A percentile compares a stretch with the other conserved stretches of the same genome.
Evolutionary conservation across 1,140 invertebrate genomes (phyloP).

Genomic region (Drosophila yakuba): DNA sequence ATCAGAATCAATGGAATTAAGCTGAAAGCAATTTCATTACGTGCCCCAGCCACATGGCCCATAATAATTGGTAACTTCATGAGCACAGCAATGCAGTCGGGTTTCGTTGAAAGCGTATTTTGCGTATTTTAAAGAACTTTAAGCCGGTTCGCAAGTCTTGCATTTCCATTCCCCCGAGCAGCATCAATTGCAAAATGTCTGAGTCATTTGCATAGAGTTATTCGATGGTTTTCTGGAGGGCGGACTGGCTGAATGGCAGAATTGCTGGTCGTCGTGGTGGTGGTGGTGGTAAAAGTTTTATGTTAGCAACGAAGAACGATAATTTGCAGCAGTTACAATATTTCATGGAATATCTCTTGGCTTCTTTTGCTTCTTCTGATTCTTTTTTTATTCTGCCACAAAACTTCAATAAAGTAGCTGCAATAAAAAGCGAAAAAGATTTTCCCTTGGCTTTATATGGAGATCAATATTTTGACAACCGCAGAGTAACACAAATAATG

Average conservation of each 20-base stretch:
- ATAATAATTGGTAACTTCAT: slow-evolving; percentile 34
- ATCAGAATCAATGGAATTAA: slow-evolving; percentile 32
- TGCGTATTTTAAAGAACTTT: slow-evolving; percentile 33
- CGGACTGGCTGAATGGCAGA: slow-evolving; percentile 7
- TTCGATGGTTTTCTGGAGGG: slow-evolving; percentile 18
- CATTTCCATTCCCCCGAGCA: slow-evolving; percentile 41
- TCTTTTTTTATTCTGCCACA: slow-evolving; percentile 8
- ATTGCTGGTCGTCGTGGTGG: too few relatives aligned
- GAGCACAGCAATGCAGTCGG: background rate
- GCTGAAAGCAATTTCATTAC: slow-evolving; percentile 45
- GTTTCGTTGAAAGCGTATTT: slow-evolving; percentile 5
- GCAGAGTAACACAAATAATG: slow-evolving; percentile 46
- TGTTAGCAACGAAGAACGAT: slow-evolving; percentile 66
- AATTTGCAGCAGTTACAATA: slow-evolving; percentile 72
- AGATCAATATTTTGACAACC: slow-evolving; percentile 54
- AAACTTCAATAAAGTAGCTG: slow-evolving; percentile 56
- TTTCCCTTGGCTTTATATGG: slow-evolving; percentile 38
- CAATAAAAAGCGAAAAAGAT: slow-evolving; percentile 50
- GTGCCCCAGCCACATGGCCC: slow-evolving; percentile 27
- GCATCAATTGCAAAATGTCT: slow-evolving; percentile 59
- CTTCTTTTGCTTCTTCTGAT: slow-evolving; percentile 14
- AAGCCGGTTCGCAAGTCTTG: slow-evolving; percentile 26
- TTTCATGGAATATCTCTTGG: slow-evolving; percentile 59
- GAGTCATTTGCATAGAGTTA: slow-evolving; percentile 55
- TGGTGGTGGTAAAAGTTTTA: slow-evolving; percentile 57